phyloP scores from a whole-genome alignment of 1,140 invertebrate genomes.

The Temnothorax longispinosus region DNA sequence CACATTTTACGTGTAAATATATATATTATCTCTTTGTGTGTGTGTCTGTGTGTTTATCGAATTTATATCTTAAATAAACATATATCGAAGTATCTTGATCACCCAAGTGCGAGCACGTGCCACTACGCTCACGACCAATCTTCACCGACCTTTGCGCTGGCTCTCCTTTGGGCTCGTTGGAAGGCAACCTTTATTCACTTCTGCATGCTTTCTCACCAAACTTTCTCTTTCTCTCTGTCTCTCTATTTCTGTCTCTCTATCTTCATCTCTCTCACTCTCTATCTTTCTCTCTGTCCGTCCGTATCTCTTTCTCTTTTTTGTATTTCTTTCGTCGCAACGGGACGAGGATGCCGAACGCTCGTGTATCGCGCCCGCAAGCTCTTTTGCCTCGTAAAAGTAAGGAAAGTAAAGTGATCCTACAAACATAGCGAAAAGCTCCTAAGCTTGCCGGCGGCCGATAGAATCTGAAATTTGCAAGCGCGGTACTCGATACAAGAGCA shows the following conservation, averaged over 20 bases:
- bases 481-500: neutral
- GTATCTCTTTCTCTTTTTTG: slow-evolving; percentile 64
- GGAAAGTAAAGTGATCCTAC: neutral
- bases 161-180: slow-evolving; percentile 75
- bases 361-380: slow-evolving; percentile 5
- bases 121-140: slow-evolving; percentile 76
- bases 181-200: slow-evolving; percentile 77
- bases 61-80: slow-evolving; percentile 66
- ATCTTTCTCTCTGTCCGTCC: slow-evolving; percentile 66
- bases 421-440: slow-evolving; percentile 11
- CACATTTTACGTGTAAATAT: slow-evolving; percentile 57
- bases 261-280: slow-evolving; percentile 56
- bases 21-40: slow-evolving; percentile 43
- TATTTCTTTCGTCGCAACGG: slow-evolving; percentile 62
- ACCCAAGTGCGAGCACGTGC: slow-evolving; percentile 79
- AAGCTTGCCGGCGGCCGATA: neutral
- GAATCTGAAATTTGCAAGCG: neutral
- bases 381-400: neutral
- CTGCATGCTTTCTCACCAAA: slow-evolving; percentile 75
- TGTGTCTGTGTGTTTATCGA: slow-evolving; percentile 64
- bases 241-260: slow-evolving; percentile 32
- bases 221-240: slow-evolving; percentile 50
- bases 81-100: slow-evolving; percentile 66
- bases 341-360: slow-evolving; percentile 29
- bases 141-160: slow-evolving; percentile 74